Base-by-base conservation (phyloP, 2,888 invertebrate species). In the Dromius quadrimaculatus region DNA sequence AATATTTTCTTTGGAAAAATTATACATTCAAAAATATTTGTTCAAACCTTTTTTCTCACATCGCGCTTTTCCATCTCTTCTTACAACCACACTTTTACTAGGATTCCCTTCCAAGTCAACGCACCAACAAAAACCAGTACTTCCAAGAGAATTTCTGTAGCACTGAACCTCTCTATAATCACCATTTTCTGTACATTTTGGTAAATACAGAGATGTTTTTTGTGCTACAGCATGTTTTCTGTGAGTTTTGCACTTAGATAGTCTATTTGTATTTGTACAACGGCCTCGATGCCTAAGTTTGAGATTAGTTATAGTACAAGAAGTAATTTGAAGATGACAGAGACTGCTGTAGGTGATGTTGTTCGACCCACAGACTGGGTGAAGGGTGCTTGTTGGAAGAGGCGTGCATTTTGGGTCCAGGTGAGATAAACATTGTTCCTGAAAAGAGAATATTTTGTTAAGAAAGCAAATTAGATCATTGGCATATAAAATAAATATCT, bases 81-180 rank as follows among this genome's bases (percentile, higher is more conserved):
- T 87, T 8, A 91, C 89, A 2, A 93, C 89, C 2, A 94, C 93
- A 76, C 93, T 92, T 6, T 91, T 89, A 63, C 96, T 86, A 0
- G 94, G 94, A 75, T 88, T 89, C 38, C 97, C 97, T 75, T 90
- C 89, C 2, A 74, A 70, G 5, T 70, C 59, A 72, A 95, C 95
- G 81, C 97, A 97, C 95, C 95, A 96, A 84, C 96, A 97, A 79
- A 87, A 88, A 65, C 87, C 87, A 4, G 28, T 36, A 34, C 88
- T 88, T n/a, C n/a, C n/a, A n/a, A n/a, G n/a, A 1, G 92, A 90
- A 66, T 89, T 89, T 3, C 86, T 84, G 77, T 93, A 89, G 80
- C 96, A 97, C 83, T 97, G 97, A 71, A 94, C 90, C 6, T 92
- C 88, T 0, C 92, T 90, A 81, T 92, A 97, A 1, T 88, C 89